Base-by-base conservation (phyloP, 1,140 invertebrate species). In the Lethrus apterus region DNA sequence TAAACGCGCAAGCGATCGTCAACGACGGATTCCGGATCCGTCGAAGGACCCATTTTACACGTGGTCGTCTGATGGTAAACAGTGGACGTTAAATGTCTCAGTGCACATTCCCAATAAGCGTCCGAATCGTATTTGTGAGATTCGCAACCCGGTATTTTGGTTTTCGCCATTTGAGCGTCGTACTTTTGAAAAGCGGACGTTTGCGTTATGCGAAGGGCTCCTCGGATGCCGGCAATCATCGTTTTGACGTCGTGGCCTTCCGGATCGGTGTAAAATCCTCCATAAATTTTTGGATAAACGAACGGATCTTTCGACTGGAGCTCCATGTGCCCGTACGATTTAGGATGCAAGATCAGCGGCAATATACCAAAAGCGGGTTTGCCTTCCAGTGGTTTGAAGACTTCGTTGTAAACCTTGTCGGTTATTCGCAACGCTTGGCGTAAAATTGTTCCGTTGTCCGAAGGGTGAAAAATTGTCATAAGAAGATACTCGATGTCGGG, bases 261-360 rank as follows among this genome's bases (percentile, higher is more conserved):
- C 3, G 60, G 58, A 48, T 74, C 65, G 1, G 65, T 68, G 7
- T 81, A 69, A 61, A 77, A 81, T 48, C 80, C 79, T 2, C 80
- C 76, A 56, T 79, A 71, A 48, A 86, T 71, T 10, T 71, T 56
- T 1, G 84, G 84, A 55, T 74, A 70, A 44, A 73, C 72, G 26
- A 68, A 71, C 2, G 81, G 81, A 67, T 85, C 70, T 14, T 44
- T 64, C 33, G 68, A 66, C 43, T 63, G 70, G 13, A 84, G 61
- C 53, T 71, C 66, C 3, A 84, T 35, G 41, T 63, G 62, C 9
- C 81, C 81, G 15, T 65, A 63, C 13, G 76, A 78, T 58, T 80
- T 76, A 0, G 89, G 86, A 60, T 81, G 71, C 5, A 87, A 72
- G 0, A 86, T 60, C 64, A 85, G 82, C 0, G 83, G 78, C 55